Conservation (phyloP, 2,888 invertebrate species). For the Acleris holmiana region DNA sequence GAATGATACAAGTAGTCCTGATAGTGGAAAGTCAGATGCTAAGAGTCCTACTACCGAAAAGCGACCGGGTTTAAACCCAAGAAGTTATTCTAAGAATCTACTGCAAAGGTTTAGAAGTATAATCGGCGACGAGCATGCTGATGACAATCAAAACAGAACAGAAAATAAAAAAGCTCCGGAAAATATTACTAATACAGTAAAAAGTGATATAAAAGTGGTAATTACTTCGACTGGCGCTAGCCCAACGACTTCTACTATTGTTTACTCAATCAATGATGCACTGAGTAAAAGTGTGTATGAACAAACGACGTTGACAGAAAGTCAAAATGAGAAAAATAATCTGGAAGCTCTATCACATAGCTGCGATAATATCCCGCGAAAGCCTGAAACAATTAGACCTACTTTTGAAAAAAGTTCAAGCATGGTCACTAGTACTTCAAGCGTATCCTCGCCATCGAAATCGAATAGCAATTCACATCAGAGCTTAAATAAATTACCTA, state of each 20-base stretch:
- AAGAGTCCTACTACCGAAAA: constrained; percentile 76
- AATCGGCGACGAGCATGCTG: constrained; percentile 76
- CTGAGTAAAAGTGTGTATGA: constrained; percentile 75
- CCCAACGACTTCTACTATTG: constrained; percentile 62
- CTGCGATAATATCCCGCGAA: constrained; percentile 69
- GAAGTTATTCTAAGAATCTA: constrained; percentile 77
- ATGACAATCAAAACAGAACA: constrained; percentile 65
- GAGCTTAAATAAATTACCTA: constrained; percentile 77
- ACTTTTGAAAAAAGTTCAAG: constrained; percentile 71
- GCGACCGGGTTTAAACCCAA: constrained; percentile 71
- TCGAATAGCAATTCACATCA: constrained; percentile 71
- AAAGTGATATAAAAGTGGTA: constrained; percentile 70
- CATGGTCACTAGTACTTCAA: constrained; percentile 63
- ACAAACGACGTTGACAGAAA: constrained; percentile 65
- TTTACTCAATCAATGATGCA: constrained; percentile 54
- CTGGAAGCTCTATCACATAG: constrained; percentile 71
- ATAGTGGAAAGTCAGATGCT: constrained; percentile 62
- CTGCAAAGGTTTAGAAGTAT: constrained; percentile 79
- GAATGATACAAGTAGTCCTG: constrained; percentile 69
- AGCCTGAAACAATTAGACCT: constrained; percentile 55
- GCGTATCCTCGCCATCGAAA: constrained; percentile 63
- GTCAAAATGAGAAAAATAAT: constrained; percentile 71
- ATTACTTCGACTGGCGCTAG: constrained; percentile 69
- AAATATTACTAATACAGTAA: constrained; percentile 51
- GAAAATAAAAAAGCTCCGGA: constrained; percentile 52